phyloP scores from a whole-genome alignment of 2,888 invertebrate species.

The Apomyelois bistriatella region DNA sequence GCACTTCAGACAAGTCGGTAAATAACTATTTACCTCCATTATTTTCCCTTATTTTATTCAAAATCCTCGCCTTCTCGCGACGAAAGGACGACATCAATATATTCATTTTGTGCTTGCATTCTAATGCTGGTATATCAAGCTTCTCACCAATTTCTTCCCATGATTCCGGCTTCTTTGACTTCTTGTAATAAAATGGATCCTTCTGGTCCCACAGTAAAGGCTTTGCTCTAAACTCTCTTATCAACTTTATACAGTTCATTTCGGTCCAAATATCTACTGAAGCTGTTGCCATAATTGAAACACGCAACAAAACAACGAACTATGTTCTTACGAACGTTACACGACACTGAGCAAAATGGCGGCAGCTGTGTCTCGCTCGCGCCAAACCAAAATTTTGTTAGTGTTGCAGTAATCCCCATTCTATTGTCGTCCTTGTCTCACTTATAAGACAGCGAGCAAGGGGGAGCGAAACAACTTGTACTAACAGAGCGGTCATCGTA shows the following conservation, averaged over 20 bases:
- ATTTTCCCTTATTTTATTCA: conserved; percentile 24
- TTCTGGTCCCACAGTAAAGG: conserved; percentile 42
- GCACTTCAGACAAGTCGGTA: too few relatives aligned
- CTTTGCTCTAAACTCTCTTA: conserved; percentile 35
- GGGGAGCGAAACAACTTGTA: neutral
- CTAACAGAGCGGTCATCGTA: conserved; percentile 12
- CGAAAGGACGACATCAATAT: conserved; percentile 43
- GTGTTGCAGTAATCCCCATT: conserved; percentile 1
- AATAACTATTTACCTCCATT: conserved; percentile 19
- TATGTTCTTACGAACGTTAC: conserved; percentile 40
- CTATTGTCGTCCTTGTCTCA: neutral
- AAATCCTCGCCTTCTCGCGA: conserved; percentile 44
- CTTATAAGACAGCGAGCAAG: neutral
- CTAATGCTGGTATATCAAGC: conserved; percentile 27
- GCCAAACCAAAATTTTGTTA: conserved; percentile 11
- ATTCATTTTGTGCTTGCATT: conserved; percentile 44
- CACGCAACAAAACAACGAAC: conserved; percentile 29
- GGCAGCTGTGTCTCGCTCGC: conserved; percentile 16
- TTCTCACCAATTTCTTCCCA: conserved; percentile 38
- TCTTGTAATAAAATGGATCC: conserved; percentile 34
- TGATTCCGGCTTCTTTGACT: conserved; percentile 29
- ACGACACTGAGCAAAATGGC: conserved; percentile 45
- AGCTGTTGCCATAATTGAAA: conserved; percentile 28
- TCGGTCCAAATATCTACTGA: conserved; percentile 36
- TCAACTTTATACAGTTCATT: conserved; percentile 37